Conservation (phyloP, 2,113 vertebrate species). For the Hymenochirus boettgeri region DNA sequence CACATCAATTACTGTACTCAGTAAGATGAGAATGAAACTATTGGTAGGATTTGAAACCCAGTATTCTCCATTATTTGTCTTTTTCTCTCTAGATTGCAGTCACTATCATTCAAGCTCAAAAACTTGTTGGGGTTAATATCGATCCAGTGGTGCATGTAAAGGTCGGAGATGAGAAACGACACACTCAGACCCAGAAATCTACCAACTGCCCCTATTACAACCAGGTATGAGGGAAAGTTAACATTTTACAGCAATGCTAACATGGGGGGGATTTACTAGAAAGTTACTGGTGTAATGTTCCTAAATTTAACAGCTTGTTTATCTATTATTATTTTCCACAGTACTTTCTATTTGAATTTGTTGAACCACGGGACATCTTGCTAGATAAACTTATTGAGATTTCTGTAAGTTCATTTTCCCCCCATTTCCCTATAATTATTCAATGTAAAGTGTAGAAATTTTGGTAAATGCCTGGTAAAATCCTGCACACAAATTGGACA, state of each 20-base stretch:
- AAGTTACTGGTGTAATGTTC: too few species aligned
- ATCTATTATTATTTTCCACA: conserved; percentile 51
- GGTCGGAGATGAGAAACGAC: conserved; percentile 76
- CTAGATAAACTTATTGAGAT: conserved; percentile 87
- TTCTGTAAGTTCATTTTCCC: conserved; percentile 59
- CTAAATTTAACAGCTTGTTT: too few species aligned
- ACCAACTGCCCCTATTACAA: conserved; percentile 84
- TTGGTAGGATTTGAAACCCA: too few species aligned
- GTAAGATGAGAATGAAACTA: too few species aligned
- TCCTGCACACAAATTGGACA: neutral
- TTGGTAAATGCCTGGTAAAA: too few species aligned
- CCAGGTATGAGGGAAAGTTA: conserved; percentile 51
- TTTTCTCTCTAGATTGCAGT: conserved; percentile 70
- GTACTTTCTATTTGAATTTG: conserved; percentile 93
- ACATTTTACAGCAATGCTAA: too few species aligned
- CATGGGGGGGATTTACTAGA: too few species aligned
- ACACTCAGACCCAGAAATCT: conserved; percentile 76
- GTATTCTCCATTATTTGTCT: too few species aligned
- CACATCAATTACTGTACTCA: too few species aligned
- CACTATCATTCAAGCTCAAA: conserved; percentile 86
- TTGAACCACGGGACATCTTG: conserved; percentile 70
- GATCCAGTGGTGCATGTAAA: conserved; percentile 81
- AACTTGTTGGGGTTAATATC: conserved; percentile 88
- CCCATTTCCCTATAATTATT: neutral
- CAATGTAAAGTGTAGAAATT: too few species aligned